Evolutionary conservation across 2,888 invertebrate genomes (phyloP).

Genomic region (Panzeria rudis): DNA sequence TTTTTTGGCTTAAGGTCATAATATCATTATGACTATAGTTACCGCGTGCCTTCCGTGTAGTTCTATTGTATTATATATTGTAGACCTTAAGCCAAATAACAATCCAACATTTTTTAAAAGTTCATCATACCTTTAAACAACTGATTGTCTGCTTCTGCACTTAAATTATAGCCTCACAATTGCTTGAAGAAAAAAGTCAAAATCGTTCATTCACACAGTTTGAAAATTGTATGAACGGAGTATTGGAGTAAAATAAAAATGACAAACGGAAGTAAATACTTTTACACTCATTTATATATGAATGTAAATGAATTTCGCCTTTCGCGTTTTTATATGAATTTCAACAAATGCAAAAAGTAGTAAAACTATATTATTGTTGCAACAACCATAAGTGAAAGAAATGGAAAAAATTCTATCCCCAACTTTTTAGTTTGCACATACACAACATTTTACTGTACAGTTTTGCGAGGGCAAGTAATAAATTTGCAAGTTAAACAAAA

Average conservation of each 20-base stretch:
- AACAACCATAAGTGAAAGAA: conserved; percentile 27
- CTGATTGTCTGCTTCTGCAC: neutral
- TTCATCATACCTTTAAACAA: neutral
- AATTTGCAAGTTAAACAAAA: conserved; percentile 50
- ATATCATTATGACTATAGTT: too few relatives aligned
- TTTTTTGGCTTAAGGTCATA: too few relatives aligned
- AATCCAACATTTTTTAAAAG: neutral
- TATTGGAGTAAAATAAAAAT: conserved; percentile 52
- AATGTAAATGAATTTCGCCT: conserved; percentile 53
- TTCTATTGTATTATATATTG: too few relatives aligned
- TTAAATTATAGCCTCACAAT: conserved; percentile 48
- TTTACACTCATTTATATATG: conserved; percentile 63
- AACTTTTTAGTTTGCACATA: neutral
- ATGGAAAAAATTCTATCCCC: neutral
- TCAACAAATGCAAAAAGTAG: neutral
- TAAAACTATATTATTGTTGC: conserved; percentile 19
- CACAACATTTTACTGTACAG: neutral
- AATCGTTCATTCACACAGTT: neutral
- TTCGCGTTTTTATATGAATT: conserved; percentile 28
- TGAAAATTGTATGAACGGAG: conserved; percentile 3
- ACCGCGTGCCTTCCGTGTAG: too few relatives aligned
- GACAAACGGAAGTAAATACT: conserved; percentile 67
- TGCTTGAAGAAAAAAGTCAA: conserved; percentile 41
- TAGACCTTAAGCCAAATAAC: too few relatives aligned
- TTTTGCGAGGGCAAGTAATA: conserved; percentile 51